Evolutionary conservation across 1,140 invertebrate genomes (phyloP).

Genomic region (Brachionus rotundiformis): DNA sequence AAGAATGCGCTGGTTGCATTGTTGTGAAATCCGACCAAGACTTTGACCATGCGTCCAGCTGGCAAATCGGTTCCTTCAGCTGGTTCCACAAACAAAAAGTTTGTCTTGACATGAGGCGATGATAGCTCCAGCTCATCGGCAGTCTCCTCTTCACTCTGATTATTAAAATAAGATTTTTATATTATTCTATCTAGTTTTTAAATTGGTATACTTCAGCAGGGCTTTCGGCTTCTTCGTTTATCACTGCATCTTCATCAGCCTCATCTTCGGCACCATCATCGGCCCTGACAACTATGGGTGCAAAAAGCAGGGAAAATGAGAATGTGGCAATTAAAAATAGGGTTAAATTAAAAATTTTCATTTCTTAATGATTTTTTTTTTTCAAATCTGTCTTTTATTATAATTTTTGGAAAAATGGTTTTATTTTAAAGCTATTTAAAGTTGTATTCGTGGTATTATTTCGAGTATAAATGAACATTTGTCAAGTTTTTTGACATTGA

Average conservation of each 20-base stretch:
- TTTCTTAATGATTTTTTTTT: slow-evolving; percentile 35
- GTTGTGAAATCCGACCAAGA: slow-evolving; percentile 93
- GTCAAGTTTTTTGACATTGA: slow-evolving; percentile 51
- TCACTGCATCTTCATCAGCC: slow-evolving; percentile 25
- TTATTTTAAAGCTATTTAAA: background rate
- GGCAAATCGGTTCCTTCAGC: slow-evolving; percentile 71
- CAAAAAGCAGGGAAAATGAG: background rate
- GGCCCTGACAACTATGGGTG: background rate
- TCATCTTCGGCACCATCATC: slow-evolving; percentile 15
- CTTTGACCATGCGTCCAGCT: slow-evolving; percentile 86
- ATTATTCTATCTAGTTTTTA: background rate
- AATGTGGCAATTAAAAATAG: background rate
- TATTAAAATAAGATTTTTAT: background rate
- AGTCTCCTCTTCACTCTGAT: slow-evolving; percentile 28
- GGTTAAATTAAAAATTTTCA: slow-evolving; percentile 39
- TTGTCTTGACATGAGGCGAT: slow-evolving; percentile 47
- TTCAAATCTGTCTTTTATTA: background rate
- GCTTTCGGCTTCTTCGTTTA: slow-evolving; percentile 39
- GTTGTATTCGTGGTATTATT: slow-evolving; percentile 47
- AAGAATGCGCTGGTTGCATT: slow-evolving; percentile 84
- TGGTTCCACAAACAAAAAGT: slow-evolving; percentile 43
- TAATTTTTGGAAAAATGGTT: background rate
- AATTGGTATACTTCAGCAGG: background rate
- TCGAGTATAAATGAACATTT: slow-evolving; percentile 43
- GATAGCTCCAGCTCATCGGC: background rate